Percentiles rank a stretch among this genome's conserved stretches.
These are phyloP conservation scores for Haliaeetus leucogaster DNA, from an alignment of 2,113 vertebrate species.

Conservation along the genomic window DNA sequence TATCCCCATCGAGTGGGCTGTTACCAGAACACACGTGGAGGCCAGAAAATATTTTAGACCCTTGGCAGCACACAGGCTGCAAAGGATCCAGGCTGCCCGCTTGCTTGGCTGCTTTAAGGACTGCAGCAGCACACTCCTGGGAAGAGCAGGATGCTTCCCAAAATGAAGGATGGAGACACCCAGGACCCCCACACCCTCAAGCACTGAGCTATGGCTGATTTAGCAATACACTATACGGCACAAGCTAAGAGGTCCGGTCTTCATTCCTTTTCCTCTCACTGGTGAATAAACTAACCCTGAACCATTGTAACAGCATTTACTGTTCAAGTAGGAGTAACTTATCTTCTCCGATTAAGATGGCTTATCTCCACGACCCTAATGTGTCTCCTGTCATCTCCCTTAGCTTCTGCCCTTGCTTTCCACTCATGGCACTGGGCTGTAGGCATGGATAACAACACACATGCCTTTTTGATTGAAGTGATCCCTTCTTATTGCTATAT, in stretches of 20 bases:
- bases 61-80: not conserved
- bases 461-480: not conserved
- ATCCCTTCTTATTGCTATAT: not conserved
- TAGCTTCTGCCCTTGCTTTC: not conserved
- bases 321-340: not conserved
- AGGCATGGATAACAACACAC: not conserved
- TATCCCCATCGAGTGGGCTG: constrained; percentile 45
- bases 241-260: not conserved
- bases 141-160: not conserved
- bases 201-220: not conserved
- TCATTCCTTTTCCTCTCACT: not conserved
- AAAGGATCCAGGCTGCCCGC: not conserved
- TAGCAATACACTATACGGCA: rapidly evolving
- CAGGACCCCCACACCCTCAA: not conserved
- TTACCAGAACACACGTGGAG: not conserved
- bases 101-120: not conserved
- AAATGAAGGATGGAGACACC: not conserved
- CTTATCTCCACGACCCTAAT: not conserved
- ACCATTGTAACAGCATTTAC: not conserved
- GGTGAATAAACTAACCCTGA: not conserved
- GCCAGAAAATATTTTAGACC: rapidly evolving
- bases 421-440: rapidly evolving
- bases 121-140: not conserved
- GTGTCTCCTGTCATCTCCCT: not conserved
- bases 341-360: not conserved